Evolutionary conservation across 1,140 invertebrate genomes (phyloP), one percentile per base, ranked within the genome.

Genomic region (Ephestia elutella): DNA sequence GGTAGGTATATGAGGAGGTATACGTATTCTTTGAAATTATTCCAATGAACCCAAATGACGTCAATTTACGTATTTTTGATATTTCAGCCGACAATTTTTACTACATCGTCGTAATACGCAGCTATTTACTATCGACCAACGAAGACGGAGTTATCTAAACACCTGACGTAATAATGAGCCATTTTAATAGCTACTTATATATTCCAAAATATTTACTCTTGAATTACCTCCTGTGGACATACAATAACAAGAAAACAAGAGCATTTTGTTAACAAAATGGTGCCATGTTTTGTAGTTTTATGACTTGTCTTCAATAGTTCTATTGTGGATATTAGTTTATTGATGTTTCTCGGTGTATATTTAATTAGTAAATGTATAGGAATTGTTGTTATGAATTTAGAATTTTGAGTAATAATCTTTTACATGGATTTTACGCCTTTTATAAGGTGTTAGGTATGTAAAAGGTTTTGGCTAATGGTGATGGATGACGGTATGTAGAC

Each of bases 11-110:
- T n/a, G n/a, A n/a, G n/a, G n/a, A n/a, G n/a, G n/a, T n/a, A n/a
- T n/a, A n/a, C n/a, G n/a, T n/a, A 25, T 25, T 25, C 7, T 25
- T 3, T 25, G 21, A 25, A 7, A 25, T 25, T 7, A 25, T 25
- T 25, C n/a, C n/a, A n/a, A n/a, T n/a, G n/a, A n/a, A n/a, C n/a
- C n/a, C n/a, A n/a, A n/a, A n/a, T n/a, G n/a, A n/a, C n/a, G n/a
- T n/a, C n/a, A n/a, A n/a, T 28, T 28, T 28, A 32, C 11, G 9
- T 32, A 32, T 32, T 32, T 25, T 32, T 32, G 9, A 32, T 32
- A 44, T 84, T 83, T 66, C 79, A 87, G 85, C 78, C 38, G 82
- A 82, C 63, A 87, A 87, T 61, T 79, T 87, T 54, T 87, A 86
- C 68, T 86, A 77, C 59, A 85, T 87, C 63, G 68, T 80, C 13